Base-by-base conservation (phyloP, 2,888 invertebrate species). In the Dione juno region DNA sequence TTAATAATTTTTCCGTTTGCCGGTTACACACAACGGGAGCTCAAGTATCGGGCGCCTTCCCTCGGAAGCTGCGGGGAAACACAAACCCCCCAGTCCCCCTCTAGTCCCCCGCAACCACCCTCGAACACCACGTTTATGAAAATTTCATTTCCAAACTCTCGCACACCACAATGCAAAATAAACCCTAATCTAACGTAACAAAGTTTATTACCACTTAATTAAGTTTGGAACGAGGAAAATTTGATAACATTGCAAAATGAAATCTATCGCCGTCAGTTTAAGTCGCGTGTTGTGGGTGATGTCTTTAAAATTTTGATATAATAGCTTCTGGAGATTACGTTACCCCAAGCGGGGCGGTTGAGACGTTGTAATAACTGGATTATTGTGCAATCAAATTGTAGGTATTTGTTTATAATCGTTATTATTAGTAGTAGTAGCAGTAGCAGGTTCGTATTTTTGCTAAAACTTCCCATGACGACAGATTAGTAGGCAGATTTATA, bases 311-410 rank as follows among this genome's bases (percentile, higher is more conserved):
- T 86, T 88, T 88, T 88, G 86, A 88, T 89, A 88, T 92, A 91
- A 92, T 90, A 86, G 89, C 88, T 83, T 82, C 85, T 83, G 82
- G 88, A 89, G 90, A 92, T 92, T 92, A 90, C 89, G 90, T 90
- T 92, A 88, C 88, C 90, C 88, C 88, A 83, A 85, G 85, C 80
- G 80, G 83, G 77, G 83, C 71, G 82, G 80, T 83, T 82, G 88
- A 88, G 88, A 88, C 87, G 84, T 81, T 84, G 86, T 87, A 85
- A 84, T 89, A 89, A 90, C 87, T 86, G 87, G 86, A 88, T 89
- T 89, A 89, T 88, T 87, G 86, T 88, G 86, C 89, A 88, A 90
- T 90, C 88, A 84, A 84, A 85, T 80, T 70, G 73, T 71, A 72
- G 69, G 81, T 82, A 82, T 81, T 81, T 48, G 16, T 40, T 61